These are phyloP conservation scores for Notothenia rossii DNA, from an alignment of 2,113 vertebrate genomes.

Conservation along the genomic window DNA sequence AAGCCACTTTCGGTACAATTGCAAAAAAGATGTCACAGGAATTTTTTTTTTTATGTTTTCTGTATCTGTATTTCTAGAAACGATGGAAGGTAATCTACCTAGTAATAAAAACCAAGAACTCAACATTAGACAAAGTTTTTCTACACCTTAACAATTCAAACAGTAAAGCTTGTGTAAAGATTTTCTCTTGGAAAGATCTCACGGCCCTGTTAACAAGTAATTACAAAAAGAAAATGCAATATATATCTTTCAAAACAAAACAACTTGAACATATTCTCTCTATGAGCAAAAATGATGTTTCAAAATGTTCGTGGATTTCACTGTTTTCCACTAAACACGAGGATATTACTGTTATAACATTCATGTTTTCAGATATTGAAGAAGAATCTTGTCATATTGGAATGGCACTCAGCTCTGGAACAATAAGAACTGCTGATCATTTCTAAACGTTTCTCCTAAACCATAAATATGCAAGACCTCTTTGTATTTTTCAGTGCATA, in stretches of 20 bases:
- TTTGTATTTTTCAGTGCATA: constrained; percentile 85
- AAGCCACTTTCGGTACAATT: constrained; percentile 99
- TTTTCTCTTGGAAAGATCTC: constrained; percentile 84
- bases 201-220: constrained; percentile 86
- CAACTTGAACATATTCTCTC: constrained; percentile 60
- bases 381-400: constrained; percentile 73
- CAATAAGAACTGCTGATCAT: constrained; percentile 64
- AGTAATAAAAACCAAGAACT: constrained; percentile 92
- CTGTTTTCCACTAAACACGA: constrained; percentile 64
- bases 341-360: constrained; percentile 79
- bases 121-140: constrained; percentile 90
- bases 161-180: constrained; percentile 91
- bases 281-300: constrained; percentile 69
- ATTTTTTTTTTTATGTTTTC: constrained; percentile 86
- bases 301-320: constrained; percentile 67
- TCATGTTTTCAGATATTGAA: constrained; percentile 77
- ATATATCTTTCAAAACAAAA: constrained; percentile 75
- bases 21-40: constrained; percentile 96
- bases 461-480: constrained; percentile 76
- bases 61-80: constrained; percentile 91
- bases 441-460: constrained; percentile 57
- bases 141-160: constrained; percentile 91
- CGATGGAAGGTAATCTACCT: constrained; percentile 91
- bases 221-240: constrained; percentile 81
- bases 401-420: constrained; percentile 65